These are phyloP conservation scores for Atherinosoma microstoma DNA, from an alignment of 2,797 vertebrate species.

Conservation along the genomic window DNA sequence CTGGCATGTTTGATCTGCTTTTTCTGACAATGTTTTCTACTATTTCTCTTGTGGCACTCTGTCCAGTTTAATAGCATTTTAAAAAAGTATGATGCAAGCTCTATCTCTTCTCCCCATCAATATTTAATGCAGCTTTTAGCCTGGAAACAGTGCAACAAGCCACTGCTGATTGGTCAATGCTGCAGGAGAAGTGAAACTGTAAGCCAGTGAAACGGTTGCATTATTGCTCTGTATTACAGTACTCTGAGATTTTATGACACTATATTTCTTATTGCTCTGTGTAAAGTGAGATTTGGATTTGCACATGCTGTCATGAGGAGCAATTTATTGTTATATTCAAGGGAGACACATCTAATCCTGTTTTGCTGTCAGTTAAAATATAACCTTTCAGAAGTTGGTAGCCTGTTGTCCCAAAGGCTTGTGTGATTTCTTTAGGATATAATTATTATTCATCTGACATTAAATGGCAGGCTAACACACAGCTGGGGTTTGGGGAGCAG, in stretches of 20 bases:
- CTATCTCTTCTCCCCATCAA: constrained; percentile 60
- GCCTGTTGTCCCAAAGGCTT: constrained; percentile 39
- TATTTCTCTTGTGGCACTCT: constrained; percentile 16
- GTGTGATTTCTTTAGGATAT: constrained; percentile 57
- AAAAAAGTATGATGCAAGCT: constrained; percentile 50
- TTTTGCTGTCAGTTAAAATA: constrained; percentile 19
- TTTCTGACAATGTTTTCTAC: constrained; percentile 16
- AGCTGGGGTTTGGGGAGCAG: constrained; percentile 54
- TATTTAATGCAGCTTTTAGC: constrained; percentile 73
- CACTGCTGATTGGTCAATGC: constrained; percentile 66
- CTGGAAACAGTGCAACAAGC: constrained; percentile 71
- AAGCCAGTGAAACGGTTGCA: constrained; percentile 55
- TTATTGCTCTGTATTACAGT: constrained; percentile 13
- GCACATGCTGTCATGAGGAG: neutral
- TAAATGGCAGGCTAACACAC: constrained; percentile 63
- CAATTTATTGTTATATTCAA: constrained; percentile 9
- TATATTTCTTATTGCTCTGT: constrained; percentile 11
- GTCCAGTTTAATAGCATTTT: constrained; percentile 42
- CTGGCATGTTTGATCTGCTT: neutral
- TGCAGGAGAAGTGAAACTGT: constrained; percentile 40
- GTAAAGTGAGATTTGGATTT: constrained; percentile 8
- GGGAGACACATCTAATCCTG: constrained; percentile 15
- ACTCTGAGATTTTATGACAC: constrained; percentile 7
- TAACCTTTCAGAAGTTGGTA: constrained; percentile 59
- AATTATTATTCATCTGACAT: constrained; percentile 73